Base-by-base conservation (phyloP, 2,888 invertebrate species). In the Melanargia galathea region DNA sequence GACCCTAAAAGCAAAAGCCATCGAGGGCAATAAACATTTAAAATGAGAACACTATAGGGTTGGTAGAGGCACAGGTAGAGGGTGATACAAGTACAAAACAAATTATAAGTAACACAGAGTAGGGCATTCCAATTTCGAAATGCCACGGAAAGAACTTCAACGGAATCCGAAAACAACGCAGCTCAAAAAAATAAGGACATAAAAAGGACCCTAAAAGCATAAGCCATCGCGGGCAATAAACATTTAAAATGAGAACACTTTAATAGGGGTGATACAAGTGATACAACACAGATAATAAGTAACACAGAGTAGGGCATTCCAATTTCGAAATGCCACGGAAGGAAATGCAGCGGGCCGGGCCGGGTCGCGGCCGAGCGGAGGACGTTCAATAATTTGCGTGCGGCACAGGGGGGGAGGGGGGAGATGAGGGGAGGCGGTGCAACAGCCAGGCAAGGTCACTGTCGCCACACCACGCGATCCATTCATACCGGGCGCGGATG, bases 301-400 rank as follows among this genome's bases (percentile, higher is more conserved):
- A 38, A 22, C 45, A 58, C 46, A n/a, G 48, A 59, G 30, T 30
- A 6, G 30, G n/a, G 55, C 24, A 60, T 65, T 63, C 58, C 65
- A 67, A 60, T 63, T 65, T 66, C 33, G 57, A 67, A 63, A 67
- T 63, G 56, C 52, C 62, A 55, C 46, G 64, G 65, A 68, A 68
- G 69, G 70, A 65, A 68, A 65, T 67, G 66, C 66, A 60, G 62
- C 64, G 65, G 66, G 73, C 70, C 73, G 68, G 70, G 73, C 69
- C 49, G 5, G 16, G 82, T n/a, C n/a, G n/a, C n/a, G n/a, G n/a
- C n/a, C n/a, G n/a, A n/a, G n/a, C n/a, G 84, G 75, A 75, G 80
- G 77, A 76, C 71, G 84, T 78, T 85, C 84, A 81, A 86, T 86
- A 87, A 86, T 86, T 86, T 84, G 86, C 84, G 82, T 83, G 82